Percentiles rank a stretch among this genome's conserved stretches.
Evolutionary conservation across 2,797 vertebrate species (phyloP).

Genomic region (Phoebastria nigripes): DNA sequence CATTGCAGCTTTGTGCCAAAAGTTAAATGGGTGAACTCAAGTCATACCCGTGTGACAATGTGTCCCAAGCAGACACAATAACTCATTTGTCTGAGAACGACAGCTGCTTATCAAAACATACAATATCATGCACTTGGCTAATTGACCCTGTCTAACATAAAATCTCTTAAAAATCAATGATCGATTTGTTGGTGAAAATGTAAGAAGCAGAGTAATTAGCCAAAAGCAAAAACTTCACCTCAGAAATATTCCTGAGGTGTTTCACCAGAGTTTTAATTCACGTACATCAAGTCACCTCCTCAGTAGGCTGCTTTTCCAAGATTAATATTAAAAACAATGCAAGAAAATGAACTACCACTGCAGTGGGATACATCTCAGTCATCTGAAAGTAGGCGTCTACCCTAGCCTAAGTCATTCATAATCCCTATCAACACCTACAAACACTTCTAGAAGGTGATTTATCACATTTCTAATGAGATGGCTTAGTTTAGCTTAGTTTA

Average conservation of each 20-base stretch:
- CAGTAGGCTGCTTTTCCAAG: background rate
- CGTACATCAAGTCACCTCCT: accelerated
- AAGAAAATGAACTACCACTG: background rate
- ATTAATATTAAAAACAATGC: background rate
- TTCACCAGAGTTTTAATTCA: background rate
- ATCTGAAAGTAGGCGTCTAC: background rate
- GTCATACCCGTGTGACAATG: accelerated
- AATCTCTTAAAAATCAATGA: background rate
- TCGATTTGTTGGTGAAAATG: background rate
- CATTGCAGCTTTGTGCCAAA: background rate
- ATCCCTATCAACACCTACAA: background rate
- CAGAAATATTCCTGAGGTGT: background rate
- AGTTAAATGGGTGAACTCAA: background rate
- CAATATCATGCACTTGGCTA: background rate
- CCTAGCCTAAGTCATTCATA: background rate
- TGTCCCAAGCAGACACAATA: background rate
- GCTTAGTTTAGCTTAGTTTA: background rate
- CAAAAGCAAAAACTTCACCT: background rate
- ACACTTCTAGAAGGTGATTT: background rate
- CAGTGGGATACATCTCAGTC: background rate
- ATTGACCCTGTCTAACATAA: background rate
- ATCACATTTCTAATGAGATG: background rate
- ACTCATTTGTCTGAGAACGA: background rate
- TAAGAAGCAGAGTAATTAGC: background rate
- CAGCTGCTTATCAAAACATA: background rate